These are phyloP conservation scores for Drosophila parthenogenetica DNA, from an alignment of 2,888 invertebrate species.

Conservation along the genomic window DNA sequence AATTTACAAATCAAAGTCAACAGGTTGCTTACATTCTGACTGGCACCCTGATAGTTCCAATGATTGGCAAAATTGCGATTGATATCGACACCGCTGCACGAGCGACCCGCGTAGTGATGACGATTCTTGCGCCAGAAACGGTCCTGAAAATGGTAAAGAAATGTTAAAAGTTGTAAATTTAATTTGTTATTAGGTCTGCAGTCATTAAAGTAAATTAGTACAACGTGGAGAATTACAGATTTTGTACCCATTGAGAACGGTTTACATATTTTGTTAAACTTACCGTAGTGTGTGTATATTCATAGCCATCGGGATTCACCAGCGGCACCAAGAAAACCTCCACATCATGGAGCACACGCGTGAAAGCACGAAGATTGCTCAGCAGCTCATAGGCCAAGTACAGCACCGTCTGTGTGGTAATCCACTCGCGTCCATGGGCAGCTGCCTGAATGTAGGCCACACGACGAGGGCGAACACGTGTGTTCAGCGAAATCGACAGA, in stretches of 20 bases:
- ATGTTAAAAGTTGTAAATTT: background rate
- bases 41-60: constrained; percentile 87
- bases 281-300: constrained; percentile 83
- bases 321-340: constrained; percentile 83
- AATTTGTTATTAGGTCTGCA: no score
- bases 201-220: no score
- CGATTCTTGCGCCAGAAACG: constrained; percentile 90
- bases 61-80: constrained; percentile 91
- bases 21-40: constrained; percentile 84
- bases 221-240: no score
- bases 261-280: no score
- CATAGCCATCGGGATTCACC: constrained; percentile 85
- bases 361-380: constrained; percentile 85
- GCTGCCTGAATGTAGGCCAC: constrained; percentile 84
- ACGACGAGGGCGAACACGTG: constrained; percentile 69
- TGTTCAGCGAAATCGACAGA: constrained; percentile 81
- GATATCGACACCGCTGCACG: constrained; percentile 90
- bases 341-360: constrained; percentile 78
- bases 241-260: no score
- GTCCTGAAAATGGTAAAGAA: constrained; percentile 63
- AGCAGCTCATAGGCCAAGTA: constrained; percentile 89
- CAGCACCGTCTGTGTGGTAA: constrained; percentile 88
- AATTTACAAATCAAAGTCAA: constrained; percentile 31
- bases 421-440: constrained; percentile 88
- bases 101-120: constrained; percentile 84